Evolutionary conservation across 2,797 vertebrate genomes (phyloP), one percentile per base, ranked within the genome.

Genomic region (Parambassis ranga): DNA sequence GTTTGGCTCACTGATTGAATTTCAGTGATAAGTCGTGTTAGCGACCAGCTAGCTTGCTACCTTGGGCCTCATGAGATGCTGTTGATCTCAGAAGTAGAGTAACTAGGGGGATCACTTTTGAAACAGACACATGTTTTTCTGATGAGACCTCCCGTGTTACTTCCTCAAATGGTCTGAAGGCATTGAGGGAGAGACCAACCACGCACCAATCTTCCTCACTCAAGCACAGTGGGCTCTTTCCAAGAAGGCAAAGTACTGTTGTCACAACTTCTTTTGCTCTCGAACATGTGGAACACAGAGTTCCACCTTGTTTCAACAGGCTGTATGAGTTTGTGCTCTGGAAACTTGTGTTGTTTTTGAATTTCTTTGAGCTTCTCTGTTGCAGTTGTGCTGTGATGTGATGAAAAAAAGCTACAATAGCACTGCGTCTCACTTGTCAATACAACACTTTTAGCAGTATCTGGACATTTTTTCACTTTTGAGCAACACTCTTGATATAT

Each of bases 1-100:
- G 53, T 71, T 39, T 58, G 23, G 43, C 13, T 64, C 30, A 35
- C 5, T 43, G 4, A 20, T 1, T 51, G 38, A 14, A 65, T 65
- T 49, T 44, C 46, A 37, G 15, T 15, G 8, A 52, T 28, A 15
- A 42, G 23, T 55, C 6, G 33, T 4, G 3, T 6, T 52, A 60
- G 61, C n/a, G 57, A 63, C 18, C 22, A 39, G 35, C 27, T 31
- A 27, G 14, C 19, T 19, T 42, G 14, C n/a, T 53, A 7, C 13
- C 7, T 26, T 55, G 3, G 8, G 5, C 0, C 20, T 46, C 33
- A 47, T 7, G 15, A 20, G 62, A 4, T 57, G 43, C 22, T n/a
- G n/a, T n/a, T n/a, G n/a, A n/a, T n/a, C n/a, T n/a, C n/a, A n/a
- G n/a, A n/a, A 48, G 5, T 7, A 22, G 4, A 57, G 28, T n/a